Conservation (phyloP, 2,888 invertebrate species). For the Eulithis testata region DNA sequence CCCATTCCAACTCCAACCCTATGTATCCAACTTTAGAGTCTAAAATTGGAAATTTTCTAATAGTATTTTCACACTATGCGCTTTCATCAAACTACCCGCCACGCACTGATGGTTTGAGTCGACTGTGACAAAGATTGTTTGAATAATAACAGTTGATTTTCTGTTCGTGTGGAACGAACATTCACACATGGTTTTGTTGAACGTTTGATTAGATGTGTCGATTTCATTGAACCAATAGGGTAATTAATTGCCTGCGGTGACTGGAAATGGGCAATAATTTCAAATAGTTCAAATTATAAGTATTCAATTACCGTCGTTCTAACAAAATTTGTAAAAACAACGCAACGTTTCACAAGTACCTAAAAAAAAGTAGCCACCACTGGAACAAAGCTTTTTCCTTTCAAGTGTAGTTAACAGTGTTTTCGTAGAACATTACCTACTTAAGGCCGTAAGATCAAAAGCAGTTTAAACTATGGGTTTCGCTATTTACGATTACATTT, state of each 20-base stretch:
- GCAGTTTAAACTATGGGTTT: too few species aligned
- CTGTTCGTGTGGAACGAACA: slow-evolving; percentile 57
- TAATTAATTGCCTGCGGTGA: slow-evolving; percentile 32
- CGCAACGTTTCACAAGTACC: too few species aligned
- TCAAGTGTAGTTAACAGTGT: too few species aligned
- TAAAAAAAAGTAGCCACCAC: too few species aligned
- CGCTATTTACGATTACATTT: too few species aligned
- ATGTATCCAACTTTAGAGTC: neutral
- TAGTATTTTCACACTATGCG: slow-evolving; percentile 44
- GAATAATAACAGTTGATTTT: slow-evolving; percentile 75
- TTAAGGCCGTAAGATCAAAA: too few species aligned
- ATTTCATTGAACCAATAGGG: slow-evolving; percentile 32
- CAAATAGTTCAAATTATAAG: neutral
- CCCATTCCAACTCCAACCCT: slow-evolving; percentile 27
- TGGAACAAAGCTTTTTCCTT: too few species aligned
- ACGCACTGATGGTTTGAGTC: slow-evolving; percentile 73
- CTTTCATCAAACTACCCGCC: slow-evolving; percentile 63
- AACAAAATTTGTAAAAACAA: too few species aligned
- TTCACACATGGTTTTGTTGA: slow-evolving; percentile 41
- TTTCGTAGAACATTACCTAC: too few species aligned
- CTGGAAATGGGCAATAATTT: slow-evolving; percentile 14
- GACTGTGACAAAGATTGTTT: slow-evolving; percentile 80
- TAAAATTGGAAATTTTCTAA: slow-evolving; percentile 10
- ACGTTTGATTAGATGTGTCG: slow-evolving; percentile 44
- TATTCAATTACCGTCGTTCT: too few species aligned